phyloP scores from a whole-genome alignment of 2,888 invertebrate species.

The Habrosyne pyritoides region DNA sequence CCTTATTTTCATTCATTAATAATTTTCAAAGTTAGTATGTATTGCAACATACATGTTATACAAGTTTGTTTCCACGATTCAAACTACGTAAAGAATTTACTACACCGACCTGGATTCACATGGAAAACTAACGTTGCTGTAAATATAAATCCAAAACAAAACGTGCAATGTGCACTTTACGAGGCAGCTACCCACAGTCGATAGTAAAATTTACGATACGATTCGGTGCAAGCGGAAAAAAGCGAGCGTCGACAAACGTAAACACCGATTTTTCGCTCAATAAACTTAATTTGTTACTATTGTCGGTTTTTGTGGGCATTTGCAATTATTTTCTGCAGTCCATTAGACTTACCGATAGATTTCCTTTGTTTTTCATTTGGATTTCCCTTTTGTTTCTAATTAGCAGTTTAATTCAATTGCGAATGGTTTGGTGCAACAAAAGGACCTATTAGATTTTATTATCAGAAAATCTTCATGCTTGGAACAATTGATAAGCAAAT shows the following conservation, averaged over 20 bases:
- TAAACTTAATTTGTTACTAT: constrained; percentile 39
- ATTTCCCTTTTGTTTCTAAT: not conserved
- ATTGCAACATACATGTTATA: too few relatives aligned
- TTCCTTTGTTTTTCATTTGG: constrained; percentile 2
- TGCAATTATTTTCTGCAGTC: constrained; percentile 7
- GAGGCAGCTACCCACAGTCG: constrained; percentile 35
- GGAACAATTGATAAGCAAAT: too few relatives aligned
- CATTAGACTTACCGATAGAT: constrained; percentile 5
- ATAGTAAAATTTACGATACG: constrained; percentile 57
- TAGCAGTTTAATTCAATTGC: not conserved
- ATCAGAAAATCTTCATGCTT: too few relatives aligned
- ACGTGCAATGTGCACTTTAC: constrained; percentile 50
- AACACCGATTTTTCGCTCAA: constrained; percentile 43
- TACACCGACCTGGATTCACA: not conserved
- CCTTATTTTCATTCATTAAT: too few relatives aligned
- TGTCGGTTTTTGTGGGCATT: constrained; percentile 14
- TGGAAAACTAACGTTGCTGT: not conserved
- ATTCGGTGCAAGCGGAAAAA: constrained; percentile 34
- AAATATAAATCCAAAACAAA: constrained; percentile 42
- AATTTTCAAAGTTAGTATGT: too few relatives aligned
- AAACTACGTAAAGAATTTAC: not conserved
- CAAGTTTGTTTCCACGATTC: not conserved
- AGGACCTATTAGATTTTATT: too few relatives aligned
- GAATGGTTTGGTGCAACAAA: too few relatives aligned
- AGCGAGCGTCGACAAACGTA: constrained; percentile 32